Base-by-base conservation (phyloP, 2,113 vertebrate species). In the Embiotoca jacksoni region DNA sequence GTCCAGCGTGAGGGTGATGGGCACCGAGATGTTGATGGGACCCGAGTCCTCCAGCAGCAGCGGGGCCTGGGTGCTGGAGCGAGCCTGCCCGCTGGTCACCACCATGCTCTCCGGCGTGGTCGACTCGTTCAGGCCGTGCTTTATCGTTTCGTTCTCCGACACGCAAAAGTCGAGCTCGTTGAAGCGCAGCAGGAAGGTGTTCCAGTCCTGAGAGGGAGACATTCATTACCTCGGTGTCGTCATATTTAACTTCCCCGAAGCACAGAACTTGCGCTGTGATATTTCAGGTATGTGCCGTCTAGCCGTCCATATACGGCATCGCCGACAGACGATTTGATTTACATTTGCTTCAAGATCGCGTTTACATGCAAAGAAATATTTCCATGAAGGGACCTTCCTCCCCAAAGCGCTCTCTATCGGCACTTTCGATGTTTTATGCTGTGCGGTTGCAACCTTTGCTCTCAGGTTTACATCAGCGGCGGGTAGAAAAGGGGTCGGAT, bases 151-250 rank as follows among this genome's bases (percentile, higher is more conserved):
- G 2, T 99, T 99, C 92, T 99, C 98, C 0, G 98, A 99, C 91
- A 98, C 97, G 16, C 98, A 99, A 41, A 99, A 96, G 94, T 99
- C 98, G 92, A 99, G 91, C 76, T 99, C 97, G 3, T 99, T 99
- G 89, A 97, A 99, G 71, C 96, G 95, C 85, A 99, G 90, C 35
- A 99, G 95, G 54, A 99, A 99, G 0, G 96, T 99, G 82, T 99
- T 99, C 98, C 98, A 99, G 91, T 99, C 98, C 98, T 99, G 82
- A 23, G 39, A n/a, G 33, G 36, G 33, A 46, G 8, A 50, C 49
- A 50, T 49, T 3, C 10, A 41, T 41, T 41, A 41, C 39, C 39
- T 41, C 23, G 23, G 23, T 23, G 23, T 23, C 23, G 13, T 44
- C 41, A 11, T 44, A 44, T 44, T 44, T 44, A 44, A 44, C 41